Evolutionary conservation across 2,797 vertebrate genomes (phyloP).

Genomic region (Acestrorhynchus altus): DNA sequence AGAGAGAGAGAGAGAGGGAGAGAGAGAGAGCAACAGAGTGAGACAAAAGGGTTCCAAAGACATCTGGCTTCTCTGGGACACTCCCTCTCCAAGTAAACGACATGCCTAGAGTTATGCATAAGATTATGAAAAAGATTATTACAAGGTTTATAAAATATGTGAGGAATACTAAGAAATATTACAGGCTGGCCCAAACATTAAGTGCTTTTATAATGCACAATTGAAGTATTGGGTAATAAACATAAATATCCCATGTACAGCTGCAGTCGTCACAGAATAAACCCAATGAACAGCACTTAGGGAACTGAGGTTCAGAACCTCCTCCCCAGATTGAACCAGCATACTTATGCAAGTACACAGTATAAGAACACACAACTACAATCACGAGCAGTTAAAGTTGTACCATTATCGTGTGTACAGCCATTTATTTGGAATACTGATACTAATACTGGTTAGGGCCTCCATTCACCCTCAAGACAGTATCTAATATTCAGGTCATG

Average conservation of each 20-base stretch:
- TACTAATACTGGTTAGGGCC: too few relatives aligned
- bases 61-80: constrained; percentile 29
- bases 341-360: neutral
- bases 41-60: constrained; percentile 27
- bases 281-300: neutral
- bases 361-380: too few relatives aligned
- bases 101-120: constrained; percentile 10
- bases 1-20: constrained; percentile 18
- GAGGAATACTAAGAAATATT: constrained; percentile 24
- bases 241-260: constrained; percentile 7
- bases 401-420: too few relatives aligned
- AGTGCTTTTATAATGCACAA: constrained; percentile 22
- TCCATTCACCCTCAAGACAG: too few relatives aligned
- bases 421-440: too few relatives aligned
- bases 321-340: neutral
- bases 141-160: constrained; percentile 42
- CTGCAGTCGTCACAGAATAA: neutral
- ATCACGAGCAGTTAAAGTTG: too few relatives aligned
- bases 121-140: constrained; percentile 43
- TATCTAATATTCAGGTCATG: too few relatives aligned
- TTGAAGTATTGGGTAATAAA: constrained; percentile 16
- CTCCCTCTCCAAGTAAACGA: constrained; percentile 11
- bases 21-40: neutral
- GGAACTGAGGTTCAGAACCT: neutral
- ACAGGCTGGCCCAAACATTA: constrained; percentile 12